Evolutionary conservation across 1,140 invertebrate genomes (phyloP).

Genomic region (Lordiphosa mommai): DNA sequence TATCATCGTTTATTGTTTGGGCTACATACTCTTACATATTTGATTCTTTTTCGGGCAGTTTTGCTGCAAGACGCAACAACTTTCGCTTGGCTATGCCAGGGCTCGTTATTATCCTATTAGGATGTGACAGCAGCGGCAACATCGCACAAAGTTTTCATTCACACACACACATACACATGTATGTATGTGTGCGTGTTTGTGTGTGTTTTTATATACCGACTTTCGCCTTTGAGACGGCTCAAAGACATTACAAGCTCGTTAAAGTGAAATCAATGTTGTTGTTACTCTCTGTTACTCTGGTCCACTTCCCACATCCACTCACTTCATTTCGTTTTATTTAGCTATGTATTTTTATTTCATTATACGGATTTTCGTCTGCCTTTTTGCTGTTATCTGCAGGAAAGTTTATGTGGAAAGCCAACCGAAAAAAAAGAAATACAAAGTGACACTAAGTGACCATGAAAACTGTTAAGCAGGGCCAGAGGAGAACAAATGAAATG

Average conservation of each 20-base stretch:
- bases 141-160: conserved; percentile 65
- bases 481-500: conserved; percentile 24
- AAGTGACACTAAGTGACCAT: conserved; percentile 56
- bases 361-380: conserved; percentile 67
- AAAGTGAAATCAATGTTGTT: conserved; percentile 76
- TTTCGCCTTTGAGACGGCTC: conserved; percentile 59
- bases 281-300: conserved; percentile 19
- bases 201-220: conserved; percentile 51
- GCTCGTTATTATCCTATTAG: conserved; percentile 76
- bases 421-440: background rate
- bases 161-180: conserved; percentile 22
- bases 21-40: conserved; percentile 37
- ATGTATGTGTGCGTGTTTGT: background rate
- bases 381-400: conserved; percentile 66
- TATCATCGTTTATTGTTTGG: conserved; percentile 74
- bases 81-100: conserved; percentile 53
- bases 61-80: conserved; percentile 68
- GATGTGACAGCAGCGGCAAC: conserved; percentile 57
- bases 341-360: conserved; percentile 74
- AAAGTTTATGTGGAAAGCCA: conserved; percentile 55
- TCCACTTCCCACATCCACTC: background rate
- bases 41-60: conserved; percentile 47
- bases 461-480: conserved; percentile 47
- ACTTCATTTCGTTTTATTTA: conserved; percentile 56
- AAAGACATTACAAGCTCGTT: conserved; percentile 74